phyloP scores from a whole-genome alignment of 2,113 vertebrate genomes.

The Petrocephalus microphthalmus region DNA sequence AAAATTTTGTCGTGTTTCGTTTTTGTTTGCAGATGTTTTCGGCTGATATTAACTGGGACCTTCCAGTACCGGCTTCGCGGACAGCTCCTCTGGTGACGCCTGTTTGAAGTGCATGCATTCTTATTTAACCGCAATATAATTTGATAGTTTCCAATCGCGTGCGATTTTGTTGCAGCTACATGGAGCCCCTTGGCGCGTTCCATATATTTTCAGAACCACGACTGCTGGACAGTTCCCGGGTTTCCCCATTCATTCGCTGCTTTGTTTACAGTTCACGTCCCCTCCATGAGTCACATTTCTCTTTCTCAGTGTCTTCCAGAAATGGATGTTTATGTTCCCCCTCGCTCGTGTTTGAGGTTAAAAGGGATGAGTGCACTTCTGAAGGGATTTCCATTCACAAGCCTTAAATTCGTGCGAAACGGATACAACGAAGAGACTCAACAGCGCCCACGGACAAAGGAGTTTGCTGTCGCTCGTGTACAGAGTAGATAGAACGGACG shows the following conservation, averaged over 20 bases:
- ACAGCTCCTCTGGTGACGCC: slow-evolving; percentile 13
- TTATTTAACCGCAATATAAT: slow-evolving; percentile 16
- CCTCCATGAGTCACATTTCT: background rate
- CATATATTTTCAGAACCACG: slow-evolving; percentile 56
- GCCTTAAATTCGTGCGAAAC: slow-evolving; percentile 41
- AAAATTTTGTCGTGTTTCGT: slow-evolving; percentile 20
- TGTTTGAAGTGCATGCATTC: slow-evolving; percentile 11
- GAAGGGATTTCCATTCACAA: slow-evolving; percentile 45
- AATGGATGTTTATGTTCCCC: slow-evolving; percentile 22
- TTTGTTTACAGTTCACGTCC: slow-evolving; percentile 40
- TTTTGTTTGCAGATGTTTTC: slow-evolving; percentile 7
- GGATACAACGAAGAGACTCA: slow-evolving; percentile 60
- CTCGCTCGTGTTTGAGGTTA: slow-evolving; percentile 22
- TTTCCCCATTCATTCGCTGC: slow-evolving; percentile 45
- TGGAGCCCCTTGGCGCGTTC: slow-evolving; percentile 48
- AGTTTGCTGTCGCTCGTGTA: slow-evolving; percentile 69
- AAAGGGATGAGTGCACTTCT: slow-evolving; percentile 22
- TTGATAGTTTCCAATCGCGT: slow-evolving; percentile 35
- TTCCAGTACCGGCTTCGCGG: slow-evolving; percentile 7
- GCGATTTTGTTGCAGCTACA: slow-evolving; percentile 40
- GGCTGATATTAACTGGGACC: background rate
- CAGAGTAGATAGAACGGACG: slow-evolving; percentile 55
- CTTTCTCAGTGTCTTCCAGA: background rate
- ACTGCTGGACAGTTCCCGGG: slow-evolving; percentile 57
- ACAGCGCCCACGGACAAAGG: slow-evolving; percentile 77